Percentiles rank a stretch among this genome's conserved stretches.
These are phyloP conservation scores for Yponomeuta sedellus DNA, from an alignment of 2,888 invertebrate species.

Conservation along the genomic window DNA sequence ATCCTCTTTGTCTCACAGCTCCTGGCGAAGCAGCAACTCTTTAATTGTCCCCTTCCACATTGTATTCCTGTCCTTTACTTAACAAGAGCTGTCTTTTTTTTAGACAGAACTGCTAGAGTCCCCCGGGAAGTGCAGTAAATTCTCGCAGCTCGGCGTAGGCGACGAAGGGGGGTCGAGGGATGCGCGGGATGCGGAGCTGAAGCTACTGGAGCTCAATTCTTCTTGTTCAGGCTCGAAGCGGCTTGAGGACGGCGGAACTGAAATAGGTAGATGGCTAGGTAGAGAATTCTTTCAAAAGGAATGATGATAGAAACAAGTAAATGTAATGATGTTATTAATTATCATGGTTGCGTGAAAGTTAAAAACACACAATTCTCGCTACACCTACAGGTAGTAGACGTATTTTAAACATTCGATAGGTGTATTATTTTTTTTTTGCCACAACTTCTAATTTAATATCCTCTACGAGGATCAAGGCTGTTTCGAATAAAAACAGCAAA, in stretches of 20 bases:
- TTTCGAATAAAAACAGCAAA: too few relatives aligned
- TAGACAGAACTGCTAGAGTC: constrained; percentile 74
- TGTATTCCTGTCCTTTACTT: too few relatives aligned
- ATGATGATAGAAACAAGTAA: background rate
- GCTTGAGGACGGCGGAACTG: constrained; percentile 40
- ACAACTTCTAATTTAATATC: too few relatives aligned
- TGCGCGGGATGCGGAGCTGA: constrained; percentile 87
- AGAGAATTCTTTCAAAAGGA: background rate
- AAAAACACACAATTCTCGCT: too few relatives aligned
- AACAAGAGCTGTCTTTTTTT: too few relatives aligned
- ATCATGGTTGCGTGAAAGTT: too few relatives aligned
- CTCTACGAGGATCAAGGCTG: too few relatives aligned
- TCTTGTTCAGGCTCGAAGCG: constrained; percentile 83
- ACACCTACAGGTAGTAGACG: too few relatives aligned
- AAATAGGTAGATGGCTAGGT: background rate
- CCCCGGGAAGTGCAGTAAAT: constrained; percentile 86
- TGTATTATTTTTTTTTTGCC: too few relatives aligned
- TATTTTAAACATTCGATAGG: too few relatives aligned
- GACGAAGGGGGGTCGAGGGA: constrained; percentile 83
- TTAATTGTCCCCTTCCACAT: background rate
- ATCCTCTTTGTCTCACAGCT: background rate
- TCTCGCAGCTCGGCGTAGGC: constrained; percentile 86
- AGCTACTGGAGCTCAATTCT: constrained; percentile 89
- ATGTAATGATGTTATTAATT: too few relatives aligned
- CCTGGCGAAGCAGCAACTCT: background rate